Base-by-base conservation (phyloP, 2,888 invertebrate genomes). In the Eilema sororculum region DNA sequence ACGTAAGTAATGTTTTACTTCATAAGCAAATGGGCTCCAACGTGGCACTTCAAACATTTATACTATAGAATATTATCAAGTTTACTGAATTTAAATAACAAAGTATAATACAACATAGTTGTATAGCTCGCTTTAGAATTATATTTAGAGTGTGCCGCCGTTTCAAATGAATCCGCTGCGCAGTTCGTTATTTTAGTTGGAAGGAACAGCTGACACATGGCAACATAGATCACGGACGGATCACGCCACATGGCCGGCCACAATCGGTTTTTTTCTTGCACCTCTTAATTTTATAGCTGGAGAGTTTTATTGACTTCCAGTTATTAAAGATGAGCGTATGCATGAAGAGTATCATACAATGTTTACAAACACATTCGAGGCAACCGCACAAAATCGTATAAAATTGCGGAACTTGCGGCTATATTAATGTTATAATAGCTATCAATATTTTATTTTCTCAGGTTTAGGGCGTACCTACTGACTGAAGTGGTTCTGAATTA, bases 201-300 rank as follows among this genome's bases (percentile, higher is more conserved):
- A 65, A 77, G 83, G 85, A 91, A 87, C 89, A 89, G 87, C 90
- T 89, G 90, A 88, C 91, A 91, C 88, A 89, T 88, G 87, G 90
- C 86, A 87, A 88, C 87, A 74, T 74, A 75, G 78, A 81, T 74
- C 82, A 84, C 80, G 82, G 81, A 82, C 84, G 79, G 75, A 78
- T 69, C 83, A 78, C 75, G 76, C 86, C 87, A 88, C 85, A 87
- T 87, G 89, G 86, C 83, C 76, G 67, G 73, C 65, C 16, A 72
- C 67, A 72, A 73, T 76, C 56, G 70, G 59, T 25, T 73, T 78
- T 76, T 82, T 71, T 64, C 74, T 76, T 80, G 75, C 76, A 73
- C 74, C 67, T 78, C 75, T 75, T 68, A 77, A 65, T 73, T 81
- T 78, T 78, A 79, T 75, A 71, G 73, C 61, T 61, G 60, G 59